Conservation (phyloP, 2,113 vertebrate genomes). For the Microcebus tavaratra region DNA sequence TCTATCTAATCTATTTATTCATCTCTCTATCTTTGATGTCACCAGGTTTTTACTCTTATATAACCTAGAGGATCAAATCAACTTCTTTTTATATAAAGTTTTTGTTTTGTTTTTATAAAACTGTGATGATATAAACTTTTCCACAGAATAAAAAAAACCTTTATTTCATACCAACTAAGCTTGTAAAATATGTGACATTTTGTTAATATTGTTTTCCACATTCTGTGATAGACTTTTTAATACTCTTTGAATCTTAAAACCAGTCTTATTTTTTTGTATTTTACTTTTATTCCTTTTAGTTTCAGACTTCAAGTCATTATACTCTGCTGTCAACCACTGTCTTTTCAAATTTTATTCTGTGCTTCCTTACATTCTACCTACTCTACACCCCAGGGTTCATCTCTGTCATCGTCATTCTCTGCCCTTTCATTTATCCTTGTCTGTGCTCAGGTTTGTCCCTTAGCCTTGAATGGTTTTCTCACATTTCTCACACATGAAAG, state of each 20-base stretch:
- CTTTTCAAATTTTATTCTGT: neutral
- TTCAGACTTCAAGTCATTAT: neutral
- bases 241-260: neutral
- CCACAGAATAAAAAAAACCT: neutral
- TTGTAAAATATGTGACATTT: neutral
- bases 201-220: neutral
- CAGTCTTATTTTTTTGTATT: neutral
- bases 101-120: neutral
- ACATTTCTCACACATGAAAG: slow-evolving; percentile 31
- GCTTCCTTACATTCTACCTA: neutral
- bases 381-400: neutral
- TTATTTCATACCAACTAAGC: neutral
- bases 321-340: neutral
- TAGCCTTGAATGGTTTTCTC: slow-evolving; percentile 13
- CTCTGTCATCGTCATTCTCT: neutral
- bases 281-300: neutral
- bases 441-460: neutral
- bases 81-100: neutral
- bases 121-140: neutral
- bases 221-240: neutral
- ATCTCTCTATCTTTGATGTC: neutral
- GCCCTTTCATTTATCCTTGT: neutral
- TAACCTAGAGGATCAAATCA: neutral
- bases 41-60: neutral
- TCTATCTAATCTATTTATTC: neutral